A percentile compares a stretch with the other conserved stretches of the same genome.
These are phyloP conservation scores for Trididemnum nubilum DNA, from an alignment of 23 tunicate species.

Conservation along the genomic window DNA sequence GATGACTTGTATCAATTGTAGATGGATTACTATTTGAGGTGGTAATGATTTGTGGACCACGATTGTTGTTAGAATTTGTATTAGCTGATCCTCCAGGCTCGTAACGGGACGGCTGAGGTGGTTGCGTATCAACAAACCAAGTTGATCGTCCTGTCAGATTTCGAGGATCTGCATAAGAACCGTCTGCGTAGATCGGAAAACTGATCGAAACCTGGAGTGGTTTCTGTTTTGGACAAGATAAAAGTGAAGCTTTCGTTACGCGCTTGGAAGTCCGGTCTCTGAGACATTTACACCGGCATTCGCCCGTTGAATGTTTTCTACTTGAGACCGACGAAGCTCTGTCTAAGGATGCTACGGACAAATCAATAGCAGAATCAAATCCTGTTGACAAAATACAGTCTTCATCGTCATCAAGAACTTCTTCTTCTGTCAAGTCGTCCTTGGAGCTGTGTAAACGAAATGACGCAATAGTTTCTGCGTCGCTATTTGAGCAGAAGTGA, in stretches of 20 bases:
- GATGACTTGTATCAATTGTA: background rate
- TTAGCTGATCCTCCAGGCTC: background rate
- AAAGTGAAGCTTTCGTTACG: background rate
- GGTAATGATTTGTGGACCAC: background rate
- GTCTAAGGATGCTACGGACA: background rate
- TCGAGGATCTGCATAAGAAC: background rate
- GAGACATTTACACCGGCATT: constrained; percentile 5
- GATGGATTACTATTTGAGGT: background rate
- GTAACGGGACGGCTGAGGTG: background rate
- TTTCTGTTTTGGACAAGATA: background rate
- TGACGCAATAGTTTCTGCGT: background rate
- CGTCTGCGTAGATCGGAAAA: background rate
- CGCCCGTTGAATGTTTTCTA: background rate
- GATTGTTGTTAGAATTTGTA: constrained; percentile 5
- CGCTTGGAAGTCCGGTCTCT: background rate
- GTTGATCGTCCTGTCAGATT: background rate
- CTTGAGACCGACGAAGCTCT: background rate
- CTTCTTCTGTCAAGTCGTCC: background rate
- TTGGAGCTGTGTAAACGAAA: background rate
- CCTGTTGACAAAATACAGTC: background rate
- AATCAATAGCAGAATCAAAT: constrained; percentile 12
- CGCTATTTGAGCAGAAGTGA: background rate
- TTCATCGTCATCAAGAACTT: background rate
- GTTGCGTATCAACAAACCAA: background rate
- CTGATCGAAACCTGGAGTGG: constrained; percentile 8